These are phyloP conservation scores for Aleiodes testaceus DNA, from an alignment of 2,888 invertebrate genomes.

Conservation along the genomic window DNA sequence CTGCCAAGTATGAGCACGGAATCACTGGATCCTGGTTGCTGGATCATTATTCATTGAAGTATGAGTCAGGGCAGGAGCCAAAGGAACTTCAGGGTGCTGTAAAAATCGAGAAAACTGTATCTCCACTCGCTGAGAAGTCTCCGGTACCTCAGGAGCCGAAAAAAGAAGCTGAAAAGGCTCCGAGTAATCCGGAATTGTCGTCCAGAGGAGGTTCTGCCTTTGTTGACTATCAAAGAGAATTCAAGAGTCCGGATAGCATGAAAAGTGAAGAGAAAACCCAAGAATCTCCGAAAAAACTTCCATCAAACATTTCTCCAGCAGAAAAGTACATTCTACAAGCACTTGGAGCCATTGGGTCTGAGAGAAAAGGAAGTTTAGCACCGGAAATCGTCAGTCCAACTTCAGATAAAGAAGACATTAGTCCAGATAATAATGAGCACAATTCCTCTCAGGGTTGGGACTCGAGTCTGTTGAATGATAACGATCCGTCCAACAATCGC, in stretches of 20 bases:
- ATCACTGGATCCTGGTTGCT: constrained; percentile 74
- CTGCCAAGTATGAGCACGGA: constrained; percentile 75
- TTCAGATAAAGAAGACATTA: constrained; percentile 20
- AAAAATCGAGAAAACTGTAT: too few species aligned
- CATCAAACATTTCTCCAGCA: background rate
- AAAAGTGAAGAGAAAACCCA: background rate
- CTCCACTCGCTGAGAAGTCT: too few species aligned
- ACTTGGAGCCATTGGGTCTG: constrained; percentile 57
- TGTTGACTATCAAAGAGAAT: background rate
- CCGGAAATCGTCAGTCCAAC: constrained; percentile 6
- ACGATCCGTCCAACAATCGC: constrained; percentile 54
- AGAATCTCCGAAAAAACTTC: background rate
- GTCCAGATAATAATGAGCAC: constrained; percentile 43
- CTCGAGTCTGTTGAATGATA: constrained; percentile 54
- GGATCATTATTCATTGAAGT: constrained; percentile 70
- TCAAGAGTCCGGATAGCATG: background rate
- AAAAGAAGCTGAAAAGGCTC: background rate
- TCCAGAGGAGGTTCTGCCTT: background rate
- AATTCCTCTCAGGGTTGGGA: constrained; percentile 57
- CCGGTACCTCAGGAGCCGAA: background rate
- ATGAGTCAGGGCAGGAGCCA: constrained; percentile 71
- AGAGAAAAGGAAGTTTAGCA: constrained; percentile 52
- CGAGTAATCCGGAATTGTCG: background rate
- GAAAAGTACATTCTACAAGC: constrained; percentile 41
- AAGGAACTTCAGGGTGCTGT: background rate